Base-by-base conservation (phyloP, 2,888 invertebrate species). In the Platycheirus rosarum region DNA sequence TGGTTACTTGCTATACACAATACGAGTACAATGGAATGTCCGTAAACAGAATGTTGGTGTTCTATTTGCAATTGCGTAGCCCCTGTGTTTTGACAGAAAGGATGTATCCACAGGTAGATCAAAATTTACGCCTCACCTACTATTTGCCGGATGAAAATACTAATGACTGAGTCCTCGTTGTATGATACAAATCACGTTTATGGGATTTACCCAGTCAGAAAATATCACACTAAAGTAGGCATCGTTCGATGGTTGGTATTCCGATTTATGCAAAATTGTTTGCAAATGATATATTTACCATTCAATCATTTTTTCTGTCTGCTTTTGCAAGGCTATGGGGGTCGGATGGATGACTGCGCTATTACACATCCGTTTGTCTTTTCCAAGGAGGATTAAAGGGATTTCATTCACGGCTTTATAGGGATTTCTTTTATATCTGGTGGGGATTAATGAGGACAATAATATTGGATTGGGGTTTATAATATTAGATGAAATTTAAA, bases 171-270 rank as follows among this genome's bases (percentile, higher is more conserved):
- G 85, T 79, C 85, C 79, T 84, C 85, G 69, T 84, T 80, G 77
- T 85, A 57, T 69, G 84, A 71, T 74, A 80, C 79, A 85, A 86
- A 86, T 86, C 86, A 86, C 86, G 86, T 86, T 85, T 85, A 78
- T 73, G 73, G 86, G 86, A 86, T 86, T 86, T 85, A 68, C 68
- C 62, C 57, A 73, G 78, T 71, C 77, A 77, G 55, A 77, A 76
- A 77, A 84, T 78, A 73, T 69, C 44, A 46, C 68, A 77, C 51
- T 53, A 49, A 44, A 44, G 44, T 26, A 51, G 63, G 16, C 42
- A 48, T 20, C 48, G 26, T 13, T 42, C 29, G 26, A 40, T 26
- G 16, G 23, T 40, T 49, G 32, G 46, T 23, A 26, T n/a, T 32
- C 53, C 55, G 75, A 66, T 75, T 65, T 62, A 62, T 82, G 76